Evolutionary conservation across 2,797 vertebrate genomes (phyloP), one percentile per base, ranked within the genome.

Genomic region (Helostoma temminkii): DNA sequence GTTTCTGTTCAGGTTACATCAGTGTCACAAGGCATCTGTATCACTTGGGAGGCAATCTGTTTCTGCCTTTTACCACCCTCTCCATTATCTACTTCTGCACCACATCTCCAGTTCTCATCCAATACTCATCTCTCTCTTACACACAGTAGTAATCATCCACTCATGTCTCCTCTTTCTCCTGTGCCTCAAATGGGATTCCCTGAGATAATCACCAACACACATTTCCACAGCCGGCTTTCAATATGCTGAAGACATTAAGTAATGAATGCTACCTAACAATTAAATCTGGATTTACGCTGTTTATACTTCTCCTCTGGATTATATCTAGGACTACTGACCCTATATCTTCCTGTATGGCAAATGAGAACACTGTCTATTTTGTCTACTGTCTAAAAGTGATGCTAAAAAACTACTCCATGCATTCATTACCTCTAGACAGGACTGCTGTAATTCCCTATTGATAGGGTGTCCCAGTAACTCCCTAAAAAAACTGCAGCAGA

Each of bases 171-270:
- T 57, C 34, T 62, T 43, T 59, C 28, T 64, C 43, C 49, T 71
- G 45, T 22, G 46, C 64, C 30, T 45, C 34, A 70, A 81, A 66
- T 43, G 32, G 21, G 24, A 65, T 59, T 66, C 37, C 39, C 24
- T 67, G 49, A 65, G 45, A 76, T 74, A 34, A 66, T 68, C 72
- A 54, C 50, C 55, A 60, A 46, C 64, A 82, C 58, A 55, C 16
- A 74, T 53, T 53, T 64, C 10, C 52, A 67, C 42, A 57, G 66
- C n/a, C 43, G 41, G 58, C 71, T 71, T 77, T 47, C 18, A 64
- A 47, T 53, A 49, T 34, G 39, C 49, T 21, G 21, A 34, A 70
- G 48, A 61, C 30, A 37, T 57, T 56, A 70, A 45, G 32, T 16
- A 56, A 14, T 11, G 54, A 47, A 49, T 24, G 39, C 16, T 1